phyloP scores from a whole-genome alignment of 2,888 invertebrate species.

The Apantesis nais region DNA sequence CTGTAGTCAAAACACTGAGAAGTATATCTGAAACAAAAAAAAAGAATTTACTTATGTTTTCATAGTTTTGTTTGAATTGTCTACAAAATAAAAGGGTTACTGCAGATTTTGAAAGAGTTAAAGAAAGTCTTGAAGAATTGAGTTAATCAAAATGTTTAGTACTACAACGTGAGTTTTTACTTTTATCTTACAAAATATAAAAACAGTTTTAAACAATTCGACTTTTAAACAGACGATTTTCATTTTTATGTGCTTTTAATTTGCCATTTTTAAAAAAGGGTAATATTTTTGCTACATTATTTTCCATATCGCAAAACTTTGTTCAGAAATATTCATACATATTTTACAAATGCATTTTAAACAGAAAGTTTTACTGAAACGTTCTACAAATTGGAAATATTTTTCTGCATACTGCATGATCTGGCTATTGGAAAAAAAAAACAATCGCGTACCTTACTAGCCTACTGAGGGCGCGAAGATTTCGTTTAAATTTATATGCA shows the following conservation, averaged over 20 bases:
- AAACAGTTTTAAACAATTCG: not conserved
- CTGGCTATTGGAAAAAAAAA: slow-evolving; percentile 1
- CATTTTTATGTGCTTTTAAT: accelerated
- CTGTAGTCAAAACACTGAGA: not conserved
- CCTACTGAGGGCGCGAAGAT: too few species aligned
- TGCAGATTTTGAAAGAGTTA: too few species aligned
- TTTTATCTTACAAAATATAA: not conserved
- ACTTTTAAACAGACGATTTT: too few species aligned
- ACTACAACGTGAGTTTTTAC: too few species aligned
- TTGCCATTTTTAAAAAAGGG: not conserved
- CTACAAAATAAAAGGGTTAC: too few species aligned
- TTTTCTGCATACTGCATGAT: not conserved
- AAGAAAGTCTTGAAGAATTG: too few species aligned
- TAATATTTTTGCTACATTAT: not conserved
- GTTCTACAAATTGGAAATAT: not conserved
- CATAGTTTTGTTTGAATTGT: too few species aligned
- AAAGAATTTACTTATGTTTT: not conserved
- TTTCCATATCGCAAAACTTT: not conserved
- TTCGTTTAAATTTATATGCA: too few species aligned
- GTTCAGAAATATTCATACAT: not conserved
- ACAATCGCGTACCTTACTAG: not conserved
- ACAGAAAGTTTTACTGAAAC: not conserved
- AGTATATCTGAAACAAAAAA: not conserved
- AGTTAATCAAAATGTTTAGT: too few species aligned
- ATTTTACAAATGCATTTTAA: not conserved